Conservation (phyloP, 2,797 vertebrate genomes). For the Rhinophrynus dorsalis region DNA sequence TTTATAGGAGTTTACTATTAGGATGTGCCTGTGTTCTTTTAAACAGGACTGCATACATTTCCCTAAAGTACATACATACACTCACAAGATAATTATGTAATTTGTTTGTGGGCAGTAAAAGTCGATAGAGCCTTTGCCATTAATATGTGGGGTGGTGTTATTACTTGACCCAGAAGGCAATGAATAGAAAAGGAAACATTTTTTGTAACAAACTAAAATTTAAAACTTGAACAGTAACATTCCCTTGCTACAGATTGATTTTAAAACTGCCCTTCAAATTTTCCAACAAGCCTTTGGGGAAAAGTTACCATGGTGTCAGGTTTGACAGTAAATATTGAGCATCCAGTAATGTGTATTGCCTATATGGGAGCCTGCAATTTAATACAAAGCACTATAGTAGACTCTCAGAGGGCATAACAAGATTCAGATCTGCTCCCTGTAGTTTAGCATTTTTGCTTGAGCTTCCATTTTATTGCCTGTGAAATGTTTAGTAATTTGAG, state of each 20-base stretch:
- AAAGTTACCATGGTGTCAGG: conserved; percentile 6
- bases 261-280: neutral
- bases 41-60: too few species aligned
- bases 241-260: neutral
- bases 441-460: neutral
- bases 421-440: neutral
- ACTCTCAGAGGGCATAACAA: neutral
- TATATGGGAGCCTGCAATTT: neutral
- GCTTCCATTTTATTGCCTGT: neutral
- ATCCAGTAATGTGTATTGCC: neutral
- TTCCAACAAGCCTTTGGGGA: neutral
- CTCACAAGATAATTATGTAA: too few species aligned
- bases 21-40: too few species aligned
- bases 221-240: neutral
- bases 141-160: too few species aligned
- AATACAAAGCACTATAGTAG: neutral
- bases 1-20: too few species aligned
- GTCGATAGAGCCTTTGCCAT: too few species aligned
- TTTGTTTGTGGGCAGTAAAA: too few species aligned
- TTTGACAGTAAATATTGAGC: conserved; percentile 2
- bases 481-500: neutral
- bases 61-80: too few species aligned
- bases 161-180: neutral
- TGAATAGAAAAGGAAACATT: neutral
- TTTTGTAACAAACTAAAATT: neutral